Base-by-base conservation (phyloP, 1,140 invertebrate genomes). In the Panagrolaimus sp. region DNA sequence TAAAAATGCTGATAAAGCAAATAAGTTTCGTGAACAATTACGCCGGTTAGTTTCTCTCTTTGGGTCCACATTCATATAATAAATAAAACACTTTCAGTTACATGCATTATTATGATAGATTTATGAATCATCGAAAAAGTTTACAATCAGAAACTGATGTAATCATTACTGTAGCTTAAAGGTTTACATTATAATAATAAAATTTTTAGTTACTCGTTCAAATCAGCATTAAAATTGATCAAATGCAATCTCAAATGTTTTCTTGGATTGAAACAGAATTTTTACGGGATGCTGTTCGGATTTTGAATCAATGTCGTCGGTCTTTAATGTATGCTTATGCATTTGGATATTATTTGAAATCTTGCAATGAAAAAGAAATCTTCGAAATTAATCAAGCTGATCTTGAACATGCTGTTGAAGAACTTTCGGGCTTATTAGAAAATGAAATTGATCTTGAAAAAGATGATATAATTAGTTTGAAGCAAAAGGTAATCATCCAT, bases 261-360 rank as follows among this genome's bases (percentile, higher is more conserved):
- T 96, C 93, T 62, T 98, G 95, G 95, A 98, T 98, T 80, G 96
- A 98, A 88, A 92, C 93, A 78, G 93, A 96, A 88, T 96, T 96
- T 85, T 86, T 96, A 72, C 94, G 94, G 84, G 94, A 94, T 85
- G 94, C 94, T 65, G 94, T 98, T 63, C 94, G 98, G 86, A 94
- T 98, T 83, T 87, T 98, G 32, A 96, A 93, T 86, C 91, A 92
- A 83, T 98, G 95, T 86, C 88, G 95, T 69, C 93, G 96, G 85
- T 98, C 94, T 24, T 87, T 98, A 10, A 98, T 98, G 94, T 98
- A 94, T 86, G 98, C 95, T 66, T 98, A 98, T 84, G 94, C 96
- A 66, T 98, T 98, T 88, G 96, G 95, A 78, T 98, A 94, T 86
- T 98, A 98, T 84, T 88, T 98, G 79, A 89, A 89, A 82, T 95